A percentile compares a stretch with the other conserved stretches of the same genome.
phyloP scores from a whole-genome alignment of 2,797 vertebrate genomes.

The Enteromius thamalakanensis region DNA sequence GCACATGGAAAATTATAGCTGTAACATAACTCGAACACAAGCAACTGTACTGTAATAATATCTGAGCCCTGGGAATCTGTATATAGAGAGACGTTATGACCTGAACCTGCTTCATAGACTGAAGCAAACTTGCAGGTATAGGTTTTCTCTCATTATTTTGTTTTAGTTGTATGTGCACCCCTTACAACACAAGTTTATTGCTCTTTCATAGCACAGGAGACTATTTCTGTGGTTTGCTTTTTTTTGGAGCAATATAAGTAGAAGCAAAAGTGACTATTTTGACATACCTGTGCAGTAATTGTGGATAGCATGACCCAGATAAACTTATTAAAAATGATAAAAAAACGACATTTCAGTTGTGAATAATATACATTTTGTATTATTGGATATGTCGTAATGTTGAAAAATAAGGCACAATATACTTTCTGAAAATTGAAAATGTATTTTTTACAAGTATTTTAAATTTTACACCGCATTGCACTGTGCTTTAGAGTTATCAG shows the following conservation, averaged over 20 bases:
- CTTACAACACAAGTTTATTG: background rate
- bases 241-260: background rate
- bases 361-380: background rate
- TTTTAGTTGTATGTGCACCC: background rate
- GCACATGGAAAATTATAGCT: constrained; percentile 37
- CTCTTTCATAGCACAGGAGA: background rate
- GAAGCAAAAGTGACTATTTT: background rate
- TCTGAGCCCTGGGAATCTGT: background rate
- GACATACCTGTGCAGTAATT: background rate
- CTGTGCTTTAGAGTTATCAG: background rate
- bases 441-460: background rate
- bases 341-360: background rate
- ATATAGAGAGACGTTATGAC: background rate
- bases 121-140: background rate
- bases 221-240: background rate
- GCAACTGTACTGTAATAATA: constrained; percentile 26
- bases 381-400: too few relatives aligned
- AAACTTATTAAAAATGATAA: background rate
- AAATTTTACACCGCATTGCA: background rate
- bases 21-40: constrained; percentile 20
- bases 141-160: background rate
- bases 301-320: background rate
- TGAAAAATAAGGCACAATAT: background rate
- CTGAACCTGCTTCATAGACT: background rate
- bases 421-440: background rate